Percentiles rank a stretch among this genome's conserved stretches.
Conservation (phyloP, 2,888 invertebrate species). For the Itoplectis maculator region DNA sequence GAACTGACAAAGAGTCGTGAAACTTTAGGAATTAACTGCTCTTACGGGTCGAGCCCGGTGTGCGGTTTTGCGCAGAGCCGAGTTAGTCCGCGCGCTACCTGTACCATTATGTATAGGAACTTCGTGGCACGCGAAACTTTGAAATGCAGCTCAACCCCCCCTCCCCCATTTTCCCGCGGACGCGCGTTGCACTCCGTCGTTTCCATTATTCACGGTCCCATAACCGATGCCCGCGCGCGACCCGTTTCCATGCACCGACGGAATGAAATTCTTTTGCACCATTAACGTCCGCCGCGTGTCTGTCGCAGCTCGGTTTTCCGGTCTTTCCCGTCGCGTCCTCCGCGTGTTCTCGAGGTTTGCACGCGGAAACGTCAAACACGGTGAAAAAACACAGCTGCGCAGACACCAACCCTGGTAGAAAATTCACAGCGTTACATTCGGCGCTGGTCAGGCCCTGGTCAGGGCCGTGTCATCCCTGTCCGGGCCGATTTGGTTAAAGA, state of each 20-base stretch:
- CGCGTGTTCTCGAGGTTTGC: too few species aligned
- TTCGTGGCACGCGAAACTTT: conserved; percentile 61
- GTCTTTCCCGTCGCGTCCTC: neutral
- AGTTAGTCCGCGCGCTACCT: conserved; percentile 50
- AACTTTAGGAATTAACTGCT: conserved; percentile 72
- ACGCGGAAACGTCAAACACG: neutral
- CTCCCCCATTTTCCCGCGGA: conserved; percentile 20
- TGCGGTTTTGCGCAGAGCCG: conserved; percentile 53
- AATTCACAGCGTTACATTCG: too few species aligned
- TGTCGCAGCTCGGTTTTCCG: conserved; percentile 42
- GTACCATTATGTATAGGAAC: conserved; percentile 33
- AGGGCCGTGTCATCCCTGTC: too few species aligned
- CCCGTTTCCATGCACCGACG: conserved; percentile 36
- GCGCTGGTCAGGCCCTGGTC: too few species aligned
- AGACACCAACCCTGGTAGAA: too few species aligned
- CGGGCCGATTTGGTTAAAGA: too few species aligned
- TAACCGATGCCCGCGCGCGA: conserved; percentile 57
- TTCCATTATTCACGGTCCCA: conserved; percentile 65
- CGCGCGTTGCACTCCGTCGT: conserved; percentile 46
- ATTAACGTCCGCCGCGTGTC: conserved; percentile 60
- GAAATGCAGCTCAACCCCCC: conserved; percentile 51
- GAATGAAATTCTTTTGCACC: conserved; percentile 63
- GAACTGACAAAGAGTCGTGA: conserved; percentile 59
- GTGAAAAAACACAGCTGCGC: neutral
- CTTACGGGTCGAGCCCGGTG: conserved; percentile 56